A percentile compares a stretch with the other conserved stretches of the same genome.
These are phyloP conservation scores for Sclerurus mexicanus DNA, from an alignment of 2,113 vertebrate genomes.

Conservation along the genomic window DNA sequence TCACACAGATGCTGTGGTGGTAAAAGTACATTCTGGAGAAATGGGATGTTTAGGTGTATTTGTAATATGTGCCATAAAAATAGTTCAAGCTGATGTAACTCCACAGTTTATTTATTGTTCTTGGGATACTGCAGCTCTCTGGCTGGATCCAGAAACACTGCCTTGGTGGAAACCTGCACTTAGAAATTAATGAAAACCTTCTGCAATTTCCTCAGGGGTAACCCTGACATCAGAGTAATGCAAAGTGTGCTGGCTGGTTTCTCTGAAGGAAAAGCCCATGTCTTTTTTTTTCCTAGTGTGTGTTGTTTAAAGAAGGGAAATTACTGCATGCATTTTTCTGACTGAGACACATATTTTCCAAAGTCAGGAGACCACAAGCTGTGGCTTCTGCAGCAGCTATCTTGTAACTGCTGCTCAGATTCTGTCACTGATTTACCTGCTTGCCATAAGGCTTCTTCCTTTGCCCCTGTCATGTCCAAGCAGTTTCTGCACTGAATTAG, in stretches of 20 bases:
- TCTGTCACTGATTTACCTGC: background rate
- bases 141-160: background rate
- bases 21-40: background rate
- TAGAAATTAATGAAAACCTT: background rate
- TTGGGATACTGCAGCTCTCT: background rate
- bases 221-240: background rate
- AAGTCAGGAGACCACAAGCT: background rate
- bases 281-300: background rate
- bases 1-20: background rate
- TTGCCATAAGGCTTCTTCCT: background rate
- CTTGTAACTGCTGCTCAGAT: background rate
- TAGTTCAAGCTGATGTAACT: background rate
- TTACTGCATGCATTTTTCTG: background rate
- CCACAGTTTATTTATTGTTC: background rate
- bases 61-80: background rate
- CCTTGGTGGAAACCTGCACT: background rate
- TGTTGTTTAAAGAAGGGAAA: background rate
- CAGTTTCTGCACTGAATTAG: background rate
- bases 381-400: background rate
- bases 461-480: background rate
- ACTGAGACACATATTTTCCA: background rate
- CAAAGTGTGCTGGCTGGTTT: background rate
- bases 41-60: background rate
- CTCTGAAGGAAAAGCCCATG: background rate
- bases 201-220: background rate